A percentile compares a stretch with the other conserved stretches of the same genome.
Conservation (phyloP, 2,797 vertebrate species). For the Pseudochaenichthys georgianus region DNA sequence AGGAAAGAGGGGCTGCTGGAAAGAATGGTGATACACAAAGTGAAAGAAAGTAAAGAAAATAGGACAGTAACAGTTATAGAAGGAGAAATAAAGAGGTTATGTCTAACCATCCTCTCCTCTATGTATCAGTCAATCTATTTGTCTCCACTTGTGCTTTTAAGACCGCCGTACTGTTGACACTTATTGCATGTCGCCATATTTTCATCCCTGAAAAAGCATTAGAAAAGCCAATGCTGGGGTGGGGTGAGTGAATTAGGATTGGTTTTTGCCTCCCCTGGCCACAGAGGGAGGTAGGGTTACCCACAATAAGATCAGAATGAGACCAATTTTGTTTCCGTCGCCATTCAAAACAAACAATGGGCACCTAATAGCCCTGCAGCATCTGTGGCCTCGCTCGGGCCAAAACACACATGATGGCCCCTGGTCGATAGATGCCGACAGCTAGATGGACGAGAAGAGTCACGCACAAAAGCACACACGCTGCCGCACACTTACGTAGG, state of each 20-base stretch:
- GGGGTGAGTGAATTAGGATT: constrained; percentile 88
- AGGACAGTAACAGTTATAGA: constrained; percentile 3
- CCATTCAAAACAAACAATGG: constrained; percentile 91
- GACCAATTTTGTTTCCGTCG: constrained; percentile 89
- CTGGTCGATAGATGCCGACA: constrained; percentile 86
- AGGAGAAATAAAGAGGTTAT: background rate
- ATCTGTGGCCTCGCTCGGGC: constrained; percentile 83
- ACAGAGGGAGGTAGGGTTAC: constrained; percentile 88
- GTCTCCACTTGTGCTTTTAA: constrained; percentile 73
- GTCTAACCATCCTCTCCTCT: constrained; percentile 18
- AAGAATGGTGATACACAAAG: background rate
- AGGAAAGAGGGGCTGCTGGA: background rate
- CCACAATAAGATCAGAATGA: constrained; percentile 90
- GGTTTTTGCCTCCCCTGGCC: constrained; percentile 84
- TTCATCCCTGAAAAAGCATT: constrained; percentile 88
- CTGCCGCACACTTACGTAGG: constrained; percentile 49
- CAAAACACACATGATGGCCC: constrained; percentile 80
- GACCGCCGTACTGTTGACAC: constrained; percentile 69
- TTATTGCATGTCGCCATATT: constrained; percentile 86
- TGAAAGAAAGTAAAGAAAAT: background rate
- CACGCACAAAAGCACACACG: constrained; percentile 27
- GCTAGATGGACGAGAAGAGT: constrained; percentile 77
- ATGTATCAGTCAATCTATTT: constrained; percentile 63
- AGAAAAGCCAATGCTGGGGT: constrained; percentile 83
- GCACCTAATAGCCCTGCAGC: constrained; percentile 87